phyloP scores from a whole-genome alignment of 2,797 vertebrate genomes.

The Masticophis lateralis region DNA sequence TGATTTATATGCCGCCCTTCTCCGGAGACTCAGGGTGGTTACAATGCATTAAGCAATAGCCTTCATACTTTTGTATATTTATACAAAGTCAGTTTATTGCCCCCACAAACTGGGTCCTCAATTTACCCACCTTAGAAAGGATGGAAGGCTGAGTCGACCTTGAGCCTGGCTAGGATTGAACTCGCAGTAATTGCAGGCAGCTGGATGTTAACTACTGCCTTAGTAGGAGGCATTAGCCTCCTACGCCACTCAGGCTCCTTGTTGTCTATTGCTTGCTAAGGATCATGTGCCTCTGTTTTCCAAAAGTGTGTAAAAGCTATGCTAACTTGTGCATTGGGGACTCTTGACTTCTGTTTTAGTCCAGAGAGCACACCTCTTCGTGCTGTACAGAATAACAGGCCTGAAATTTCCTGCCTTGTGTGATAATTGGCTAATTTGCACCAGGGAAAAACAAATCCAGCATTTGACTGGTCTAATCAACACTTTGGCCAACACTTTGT shows the following conservation, averaged over 20 bases:
- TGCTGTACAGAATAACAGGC: neutral
- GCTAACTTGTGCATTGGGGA: neutral
- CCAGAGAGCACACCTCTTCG: neutral
- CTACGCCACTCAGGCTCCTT: neutral
- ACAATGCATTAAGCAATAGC: no score
- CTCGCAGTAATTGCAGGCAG: no score
- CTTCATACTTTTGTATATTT: no score
- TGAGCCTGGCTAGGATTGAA: no score
- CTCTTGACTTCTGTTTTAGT: neutral
- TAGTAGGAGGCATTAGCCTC: no score
- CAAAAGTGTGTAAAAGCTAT: neutral
- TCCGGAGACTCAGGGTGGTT: no score
- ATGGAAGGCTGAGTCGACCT: no score
- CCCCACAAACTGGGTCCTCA: no score
- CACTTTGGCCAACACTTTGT: neutral
- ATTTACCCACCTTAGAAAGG: no score
- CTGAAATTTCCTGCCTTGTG: neutral
- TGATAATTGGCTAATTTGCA: neutral
- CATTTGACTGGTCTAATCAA: neutral
- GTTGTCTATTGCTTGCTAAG: neutral
- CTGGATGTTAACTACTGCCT: no score
- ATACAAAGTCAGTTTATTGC: no score
- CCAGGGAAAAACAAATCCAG: neutral
- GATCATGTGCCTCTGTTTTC: neutral
- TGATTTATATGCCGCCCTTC: no score